These are phyloP conservation scores for Takifugu bimaculatus DNA, from an alignment of 2,113 vertebrate genomes.

Conservation along the genomic window DNA sequence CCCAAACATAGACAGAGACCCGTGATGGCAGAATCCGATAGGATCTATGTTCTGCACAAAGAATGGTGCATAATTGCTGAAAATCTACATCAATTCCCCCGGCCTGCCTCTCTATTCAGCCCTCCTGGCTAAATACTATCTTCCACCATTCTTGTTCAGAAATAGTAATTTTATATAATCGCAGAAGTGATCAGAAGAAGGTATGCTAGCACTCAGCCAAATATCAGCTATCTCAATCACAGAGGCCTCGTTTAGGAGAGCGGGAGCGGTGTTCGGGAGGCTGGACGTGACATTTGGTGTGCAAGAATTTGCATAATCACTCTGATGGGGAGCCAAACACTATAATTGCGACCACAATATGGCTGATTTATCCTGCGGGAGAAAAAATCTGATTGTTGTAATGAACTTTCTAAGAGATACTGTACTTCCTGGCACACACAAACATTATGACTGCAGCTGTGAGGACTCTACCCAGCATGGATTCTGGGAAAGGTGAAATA, in stretches of 20 bases:
- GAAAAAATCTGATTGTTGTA: constrained; percentile 56
- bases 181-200: constrained; percentile 66
- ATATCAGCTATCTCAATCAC: constrained; percentile 72
- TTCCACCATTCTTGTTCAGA: constrained; percentile 61
- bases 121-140: constrained; percentile 65
- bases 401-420: constrained; percentile 62
- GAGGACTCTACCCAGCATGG: too few relatives aligned
- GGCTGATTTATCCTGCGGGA: constrained; percentile 72
- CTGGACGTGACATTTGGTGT: constrained; percentile 74
- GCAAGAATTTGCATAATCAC: constrained; percentile 75
- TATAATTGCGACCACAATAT: constrained; percentile 70
- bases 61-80: constrained; percentile 67
- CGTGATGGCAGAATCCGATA: constrained; percentile 38
- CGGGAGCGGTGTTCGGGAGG: constrained; percentile 52
- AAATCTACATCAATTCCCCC: constrained; percentile 70
- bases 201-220: constrained; percentile 59
- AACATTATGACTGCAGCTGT: background rate
- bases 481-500: background rate
- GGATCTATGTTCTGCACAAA: constrained; percentile 52
- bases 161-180: constrained; percentile 75
- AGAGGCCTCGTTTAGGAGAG: constrained; percentile 47
- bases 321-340: constrained; percentile 69
- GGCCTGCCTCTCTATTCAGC: constrained; percentile 52
- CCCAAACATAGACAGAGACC: constrained; percentile 7
- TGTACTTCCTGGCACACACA: constrained; percentile 40